Percentiles rank a stretch among this genome's conserved stretches.
Conservation (phyloP, 1,140 invertebrate species). For the Drosophila nebulosa region DNA sequence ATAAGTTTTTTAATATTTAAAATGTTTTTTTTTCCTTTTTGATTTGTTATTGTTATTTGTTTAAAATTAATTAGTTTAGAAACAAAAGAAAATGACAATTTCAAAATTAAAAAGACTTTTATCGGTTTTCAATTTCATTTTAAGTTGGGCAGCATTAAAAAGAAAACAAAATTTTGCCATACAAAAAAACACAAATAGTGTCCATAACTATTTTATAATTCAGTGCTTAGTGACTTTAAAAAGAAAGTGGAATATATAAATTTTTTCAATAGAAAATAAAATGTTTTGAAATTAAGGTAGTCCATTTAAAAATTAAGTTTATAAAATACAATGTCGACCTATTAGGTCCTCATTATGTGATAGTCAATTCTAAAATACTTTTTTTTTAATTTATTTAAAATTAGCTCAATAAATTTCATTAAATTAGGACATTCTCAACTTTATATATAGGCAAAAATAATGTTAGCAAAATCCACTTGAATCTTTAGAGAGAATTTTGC, state of each 20-base stretch:
- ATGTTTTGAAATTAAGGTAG: no score
- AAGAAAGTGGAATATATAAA: no score
- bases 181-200: neutral
- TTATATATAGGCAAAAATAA: neutral
- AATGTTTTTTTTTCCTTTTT: conserved; percentile 6
- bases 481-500: conserved; percentile 6
- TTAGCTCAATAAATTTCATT: neutral
- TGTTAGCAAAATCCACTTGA: conserved; percentile 35
- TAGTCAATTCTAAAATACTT: neutral
- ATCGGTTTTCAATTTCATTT: neutral
- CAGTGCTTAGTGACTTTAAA: no score
- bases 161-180: neutral
- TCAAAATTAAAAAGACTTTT: neutral
- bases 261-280: no score
- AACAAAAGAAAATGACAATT: neutral
- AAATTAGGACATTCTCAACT: no score
- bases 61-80: neutral
- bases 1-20: neutral
- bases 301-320: no score
- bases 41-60: no score
- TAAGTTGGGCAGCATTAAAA: neutral
- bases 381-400: neutral
- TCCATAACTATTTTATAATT: no score
- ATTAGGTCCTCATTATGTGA: no score
- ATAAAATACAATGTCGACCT: no score